These are phyloP conservation scores for Astur gentilis DNA, from an alignment of 2,113 vertebrate species.

Conservation along the genomic window DNA sequence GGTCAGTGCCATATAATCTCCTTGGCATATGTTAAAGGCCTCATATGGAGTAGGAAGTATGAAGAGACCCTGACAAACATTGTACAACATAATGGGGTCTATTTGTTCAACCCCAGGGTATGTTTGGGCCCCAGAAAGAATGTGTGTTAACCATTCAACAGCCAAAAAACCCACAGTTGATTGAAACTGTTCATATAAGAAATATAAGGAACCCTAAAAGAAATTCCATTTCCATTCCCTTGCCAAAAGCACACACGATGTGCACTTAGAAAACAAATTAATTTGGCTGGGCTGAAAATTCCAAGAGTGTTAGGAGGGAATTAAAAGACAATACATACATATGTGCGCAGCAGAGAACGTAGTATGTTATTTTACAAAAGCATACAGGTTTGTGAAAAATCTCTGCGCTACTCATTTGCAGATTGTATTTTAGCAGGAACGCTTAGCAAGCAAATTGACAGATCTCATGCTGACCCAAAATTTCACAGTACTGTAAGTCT, in stretches of 20 bases:
- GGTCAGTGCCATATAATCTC: neutral
- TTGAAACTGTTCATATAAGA: neutral
- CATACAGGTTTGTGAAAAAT: neutral
- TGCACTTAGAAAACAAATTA: neutral
- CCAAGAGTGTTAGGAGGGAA: neutral
- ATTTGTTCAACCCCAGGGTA: neutral
- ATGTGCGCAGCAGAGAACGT: rapidly evolving
- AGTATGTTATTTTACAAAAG: neutral
- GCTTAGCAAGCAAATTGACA: neutral
- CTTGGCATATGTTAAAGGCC: neutral
- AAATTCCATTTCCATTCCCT: neutral
- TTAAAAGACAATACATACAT: neutral
- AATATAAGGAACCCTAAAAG: neutral
- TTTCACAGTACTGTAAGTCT: neutral
- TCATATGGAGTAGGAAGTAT: neutral
- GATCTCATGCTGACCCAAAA: neutral
- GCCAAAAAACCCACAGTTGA: neutral
- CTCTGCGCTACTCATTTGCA: neutral
- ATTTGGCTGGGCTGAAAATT: neutral
- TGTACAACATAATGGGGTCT: neutral
- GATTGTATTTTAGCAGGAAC: neutral
- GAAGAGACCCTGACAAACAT: neutral
- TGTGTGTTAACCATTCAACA: neutral
- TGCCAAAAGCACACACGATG: neutral
- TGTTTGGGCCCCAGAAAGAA: neutral